Conservation (phyloP, 2,113 vertebrate genomes). For the Chunga burmeisteri region DNA sequence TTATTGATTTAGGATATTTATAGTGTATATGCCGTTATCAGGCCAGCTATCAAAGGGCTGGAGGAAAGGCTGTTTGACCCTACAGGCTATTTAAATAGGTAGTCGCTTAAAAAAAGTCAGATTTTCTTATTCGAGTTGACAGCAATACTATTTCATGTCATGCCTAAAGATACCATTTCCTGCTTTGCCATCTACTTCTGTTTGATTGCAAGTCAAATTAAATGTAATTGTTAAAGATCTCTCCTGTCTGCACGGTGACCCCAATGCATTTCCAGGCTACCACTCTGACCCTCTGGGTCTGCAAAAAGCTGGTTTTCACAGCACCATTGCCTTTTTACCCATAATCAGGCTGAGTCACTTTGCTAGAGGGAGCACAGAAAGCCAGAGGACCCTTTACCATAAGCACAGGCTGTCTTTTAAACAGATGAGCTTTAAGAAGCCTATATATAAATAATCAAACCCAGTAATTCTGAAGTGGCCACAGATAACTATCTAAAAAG, state of each 20-base stretch:
- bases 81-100: neutral
- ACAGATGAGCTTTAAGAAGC: neutral
- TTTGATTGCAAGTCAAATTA: constrained; percentile 61
- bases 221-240: constrained; percentile 5
- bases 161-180: constrained; percentile 63
- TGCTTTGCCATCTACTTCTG: constrained; percentile 46
- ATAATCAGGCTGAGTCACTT: neutral
- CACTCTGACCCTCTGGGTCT: constrained; percentile 40
- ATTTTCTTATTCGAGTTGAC: constrained; percentile 52
- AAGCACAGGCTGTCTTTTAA: neutral
- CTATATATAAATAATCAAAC: neutral
- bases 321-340: neutral
- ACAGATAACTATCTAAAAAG: neutral
- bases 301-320: constrained; percentile 33
- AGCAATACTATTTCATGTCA: constrained; percentile 57
- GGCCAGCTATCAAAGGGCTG: constrained; percentile 10
- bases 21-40: constrained; percentile 24
- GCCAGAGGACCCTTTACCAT: neutral
- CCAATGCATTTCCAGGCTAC: constrained; percentile 28
- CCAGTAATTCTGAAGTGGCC: neutral
- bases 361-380: constrained; percentile 26
- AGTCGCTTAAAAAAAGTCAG: neutral
- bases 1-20: constrained; percentile 61
- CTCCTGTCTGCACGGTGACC: constrained; percentile 22
- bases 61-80: constrained; percentile 30